These are phyloP conservation scores for Zootoca vivipara DNA, from an alignment of 2,113 vertebrate genomes.

Conservation along the genomic window DNA sequence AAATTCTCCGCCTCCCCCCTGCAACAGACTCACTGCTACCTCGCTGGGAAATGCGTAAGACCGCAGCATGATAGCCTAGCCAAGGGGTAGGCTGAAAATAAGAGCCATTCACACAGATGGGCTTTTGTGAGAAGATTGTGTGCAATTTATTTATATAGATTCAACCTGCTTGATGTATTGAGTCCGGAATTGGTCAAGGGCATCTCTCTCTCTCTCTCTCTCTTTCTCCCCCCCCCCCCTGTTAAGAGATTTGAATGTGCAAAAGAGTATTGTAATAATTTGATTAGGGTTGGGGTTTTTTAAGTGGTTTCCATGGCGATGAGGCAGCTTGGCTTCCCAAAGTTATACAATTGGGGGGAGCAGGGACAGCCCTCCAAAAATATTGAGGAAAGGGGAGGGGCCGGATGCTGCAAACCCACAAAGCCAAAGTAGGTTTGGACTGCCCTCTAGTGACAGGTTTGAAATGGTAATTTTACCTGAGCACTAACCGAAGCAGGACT, in stretches of 20 bases:
- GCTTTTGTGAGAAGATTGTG: not conserved
- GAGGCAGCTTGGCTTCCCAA: not conserved
- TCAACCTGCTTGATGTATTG: not conserved
- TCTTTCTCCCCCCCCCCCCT: not conserved
- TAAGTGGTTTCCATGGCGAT: not conserved
- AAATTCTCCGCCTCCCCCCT: no score
- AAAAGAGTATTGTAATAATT: not conserved
- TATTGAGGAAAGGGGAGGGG: not conserved
- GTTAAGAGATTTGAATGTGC: not conserved
- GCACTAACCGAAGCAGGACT: not conserved
- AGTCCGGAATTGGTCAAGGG: not conserved
- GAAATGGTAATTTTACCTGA: not conserved
- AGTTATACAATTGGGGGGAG: not conserved
- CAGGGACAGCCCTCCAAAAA: not conserved
- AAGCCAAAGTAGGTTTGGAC: not conserved
- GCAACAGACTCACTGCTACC: not conserved
- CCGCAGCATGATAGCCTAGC: not conserved
- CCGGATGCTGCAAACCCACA: not conserved
- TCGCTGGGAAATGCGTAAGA: not conserved
- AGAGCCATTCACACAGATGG: not conserved
- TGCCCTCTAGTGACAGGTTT: slow-evolving; percentile 15
- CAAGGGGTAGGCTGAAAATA: not conserved
- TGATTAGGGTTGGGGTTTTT: not conserved
- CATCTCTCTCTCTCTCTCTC: not conserved
- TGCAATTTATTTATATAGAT: not conserved